Conservation (phyloP, 2,113 vertebrate genomes). For the Parus major region DNA sequence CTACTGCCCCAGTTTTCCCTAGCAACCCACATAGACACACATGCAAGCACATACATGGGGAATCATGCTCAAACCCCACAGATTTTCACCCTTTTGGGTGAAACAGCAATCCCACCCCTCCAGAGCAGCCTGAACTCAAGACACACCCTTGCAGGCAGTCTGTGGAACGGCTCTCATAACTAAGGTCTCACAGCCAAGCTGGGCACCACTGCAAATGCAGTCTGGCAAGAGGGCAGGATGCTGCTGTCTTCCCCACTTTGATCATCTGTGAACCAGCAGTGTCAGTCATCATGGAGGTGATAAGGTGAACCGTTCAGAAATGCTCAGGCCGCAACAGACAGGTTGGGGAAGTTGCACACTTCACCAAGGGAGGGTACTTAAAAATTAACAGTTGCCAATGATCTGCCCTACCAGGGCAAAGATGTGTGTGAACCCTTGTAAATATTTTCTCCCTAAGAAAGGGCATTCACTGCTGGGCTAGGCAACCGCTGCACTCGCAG, state of each 20-base stretch:
- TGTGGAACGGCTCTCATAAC: neutral
- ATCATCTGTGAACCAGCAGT: neutral
- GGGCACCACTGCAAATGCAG: neutral
- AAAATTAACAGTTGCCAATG: neutral
- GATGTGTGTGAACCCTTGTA: neutral
- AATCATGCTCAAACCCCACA: neutral
- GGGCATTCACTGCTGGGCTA: conserved; percentile 27
- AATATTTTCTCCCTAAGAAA: conserved; percentile 1
- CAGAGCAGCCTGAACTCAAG: neutral
- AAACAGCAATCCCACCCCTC: neutral
- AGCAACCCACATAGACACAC: conserved; percentile 8
- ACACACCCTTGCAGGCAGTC: fast-evolving
- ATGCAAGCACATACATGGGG: neutral
- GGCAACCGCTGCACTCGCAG: conserved; percentile 69
- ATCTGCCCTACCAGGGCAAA: conserved; percentile 8
- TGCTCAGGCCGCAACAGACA: neutral
- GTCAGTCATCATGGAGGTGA: neutral
- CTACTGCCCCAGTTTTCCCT: neutral
- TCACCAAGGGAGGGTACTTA: neutral
- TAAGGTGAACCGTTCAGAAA: neutral
- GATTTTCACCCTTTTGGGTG: neutral
- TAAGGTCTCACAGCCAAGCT: neutral
- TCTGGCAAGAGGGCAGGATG: neutral
- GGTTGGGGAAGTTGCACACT: neutral
- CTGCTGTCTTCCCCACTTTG: neutral